Evolutionary conservation across 2,888 invertebrate genomes (phyloP).

Genomic region (Chymomyza amoena): DNA sequence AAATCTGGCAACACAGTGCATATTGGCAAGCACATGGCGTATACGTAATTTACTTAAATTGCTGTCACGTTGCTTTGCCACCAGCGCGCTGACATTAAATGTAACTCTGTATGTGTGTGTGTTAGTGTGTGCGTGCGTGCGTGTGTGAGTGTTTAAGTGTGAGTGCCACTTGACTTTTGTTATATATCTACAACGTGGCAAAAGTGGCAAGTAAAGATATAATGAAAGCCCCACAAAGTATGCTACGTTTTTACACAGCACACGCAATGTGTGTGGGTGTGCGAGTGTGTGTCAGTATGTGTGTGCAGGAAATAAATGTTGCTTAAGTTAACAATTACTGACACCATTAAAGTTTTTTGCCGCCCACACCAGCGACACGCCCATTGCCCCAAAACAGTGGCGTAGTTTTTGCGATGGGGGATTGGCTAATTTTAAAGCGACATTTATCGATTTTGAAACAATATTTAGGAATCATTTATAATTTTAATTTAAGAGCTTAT

Average conservation of each 20-base stretch:
- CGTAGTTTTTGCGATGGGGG: no score
- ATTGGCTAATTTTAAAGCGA: no score
- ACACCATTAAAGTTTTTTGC: conserved; percentile 70
- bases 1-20: conserved; percentile 18
- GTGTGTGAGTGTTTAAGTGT: conserved; percentile 28
- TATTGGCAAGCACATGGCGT: conserved; percentile 44
- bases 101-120: not conserved
- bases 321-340: conserved; percentile 74
- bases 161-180: conserved; percentile 63
- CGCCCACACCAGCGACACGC: conserved; percentile 30
- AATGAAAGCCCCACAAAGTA: conserved; percentile 65
- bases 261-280: conserved; percentile 9
- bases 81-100: not conserved
- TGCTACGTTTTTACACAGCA: conserved; percentile 43
- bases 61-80: conserved; percentile 13
- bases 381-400: not conserved
- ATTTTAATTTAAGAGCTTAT: no score
- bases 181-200: conserved; percentile 53
- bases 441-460: no score
- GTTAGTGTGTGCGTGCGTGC: not conserved
- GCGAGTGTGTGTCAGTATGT: conserved; percentile 7
- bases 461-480: no score
- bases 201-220: conserved; percentile 64
- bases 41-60: conserved; percentile 60
- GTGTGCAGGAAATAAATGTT: conserved; percentile 65